These are phyloP conservation scores for Xestobium rufovillosum DNA, from an alignment of 2,888 invertebrate species.

Conservation along the genomic window DNA sequence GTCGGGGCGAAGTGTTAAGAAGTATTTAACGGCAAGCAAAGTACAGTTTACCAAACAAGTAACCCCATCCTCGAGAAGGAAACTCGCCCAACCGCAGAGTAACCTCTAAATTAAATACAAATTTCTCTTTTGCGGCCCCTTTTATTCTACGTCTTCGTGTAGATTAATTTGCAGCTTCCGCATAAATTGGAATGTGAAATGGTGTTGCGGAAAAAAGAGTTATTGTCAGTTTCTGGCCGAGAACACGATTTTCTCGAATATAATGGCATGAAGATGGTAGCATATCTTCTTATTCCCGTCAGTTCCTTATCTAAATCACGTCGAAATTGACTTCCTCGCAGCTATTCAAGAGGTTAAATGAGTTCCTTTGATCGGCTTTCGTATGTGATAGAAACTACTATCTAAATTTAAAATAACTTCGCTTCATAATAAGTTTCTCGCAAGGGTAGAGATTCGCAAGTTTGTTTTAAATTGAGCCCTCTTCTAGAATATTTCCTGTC, in stretches of 20 bases:
- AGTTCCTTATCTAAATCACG: constrained; percentile 34
- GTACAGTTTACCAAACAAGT: too few species aligned
- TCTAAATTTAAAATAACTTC: constrained; percentile 28
- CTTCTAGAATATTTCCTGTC: too few species aligned
- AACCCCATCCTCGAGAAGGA: too few species aligned
- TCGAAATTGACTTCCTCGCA: constrained; percentile 33
- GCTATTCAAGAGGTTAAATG: constrained; percentile 34
- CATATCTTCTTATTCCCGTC: constrained; percentile 30
- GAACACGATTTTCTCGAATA: neutral
- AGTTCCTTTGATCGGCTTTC: constrained; percentile 32
- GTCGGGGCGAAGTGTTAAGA: too few species aligned
- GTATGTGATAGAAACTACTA: constrained; percentile 26
- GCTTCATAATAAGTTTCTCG: neutral
- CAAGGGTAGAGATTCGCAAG: too few species aligned
- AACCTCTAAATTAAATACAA: too few species aligned
- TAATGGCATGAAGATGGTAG: constrained; percentile 17
- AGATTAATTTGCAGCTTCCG: too few species aligned
- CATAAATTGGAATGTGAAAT: neutral
- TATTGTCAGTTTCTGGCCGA: neutral
- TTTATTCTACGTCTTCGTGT: too few species aligned
- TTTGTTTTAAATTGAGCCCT: too few species aligned
- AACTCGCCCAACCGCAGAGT: too few species aligned
- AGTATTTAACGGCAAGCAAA: too few species aligned
- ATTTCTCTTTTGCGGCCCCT: too few species aligned
- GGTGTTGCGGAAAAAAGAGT: constrained; percentile 1